Percentiles rank a stretch among this genome's conserved stretches.
These are phyloP conservation scores for Sapayoa aenigma DNA, from an alignment of 2,113 vertebrate genomes.

Conservation along the genomic window DNA sequence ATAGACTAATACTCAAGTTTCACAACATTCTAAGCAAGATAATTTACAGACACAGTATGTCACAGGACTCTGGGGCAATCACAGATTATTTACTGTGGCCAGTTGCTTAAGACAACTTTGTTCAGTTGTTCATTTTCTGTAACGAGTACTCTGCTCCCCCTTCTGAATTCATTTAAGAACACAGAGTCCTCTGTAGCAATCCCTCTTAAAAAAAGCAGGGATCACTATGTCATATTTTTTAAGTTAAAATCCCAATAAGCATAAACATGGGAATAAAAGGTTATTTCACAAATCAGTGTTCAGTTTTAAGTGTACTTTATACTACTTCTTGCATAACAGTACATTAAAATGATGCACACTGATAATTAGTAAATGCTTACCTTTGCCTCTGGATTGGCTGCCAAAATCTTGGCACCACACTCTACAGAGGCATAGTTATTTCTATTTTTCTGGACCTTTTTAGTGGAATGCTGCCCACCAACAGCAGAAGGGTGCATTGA, in stretches of 20 bases:
- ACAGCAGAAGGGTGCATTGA: constrained; percentile 87
- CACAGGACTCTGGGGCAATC: neutral
- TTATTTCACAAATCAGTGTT: neutral
- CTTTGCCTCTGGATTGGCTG: constrained; percentile 97
- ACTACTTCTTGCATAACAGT: neutral
- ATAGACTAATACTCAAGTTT: neutral
- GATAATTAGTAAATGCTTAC: constrained; percentile 67
- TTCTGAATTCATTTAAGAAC: neutral
- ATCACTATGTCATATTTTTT: neutral
- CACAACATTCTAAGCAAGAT: neutral
- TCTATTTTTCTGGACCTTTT: constrained; percentile 97
- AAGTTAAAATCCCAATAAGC: neutral
- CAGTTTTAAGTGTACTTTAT: neutral
- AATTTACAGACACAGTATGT: neutral
- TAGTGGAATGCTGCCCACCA: constrained; percentile 83
- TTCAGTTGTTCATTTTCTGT: neutral
- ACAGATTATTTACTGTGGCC: neutral
- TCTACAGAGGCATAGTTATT: constrained; percentile 99
- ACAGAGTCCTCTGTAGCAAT: neutral
- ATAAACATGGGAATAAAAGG: neutral
- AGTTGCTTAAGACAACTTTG: neutral
- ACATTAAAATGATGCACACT: neutral
- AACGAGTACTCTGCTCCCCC: neutral
- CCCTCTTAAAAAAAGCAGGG: neutral
- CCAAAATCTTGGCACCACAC: constrained; percentile 96